Base-by-base conservation (phyloP, 2,797 vertebrate genomes). In the Amphiprion clarkii region DNA sequence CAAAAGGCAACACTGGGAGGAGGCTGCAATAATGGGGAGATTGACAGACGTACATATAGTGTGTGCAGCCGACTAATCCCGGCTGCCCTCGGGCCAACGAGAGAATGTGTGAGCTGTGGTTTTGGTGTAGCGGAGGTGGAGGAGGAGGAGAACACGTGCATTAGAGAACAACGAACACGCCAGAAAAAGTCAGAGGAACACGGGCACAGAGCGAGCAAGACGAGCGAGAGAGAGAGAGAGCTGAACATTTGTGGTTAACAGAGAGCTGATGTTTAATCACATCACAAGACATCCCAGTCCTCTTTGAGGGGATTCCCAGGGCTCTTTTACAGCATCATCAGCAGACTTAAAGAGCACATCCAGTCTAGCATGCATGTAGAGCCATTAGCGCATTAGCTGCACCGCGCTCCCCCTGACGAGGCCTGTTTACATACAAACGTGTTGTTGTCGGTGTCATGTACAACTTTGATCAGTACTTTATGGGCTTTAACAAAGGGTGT, bases 281-380 rank as follows among this genome's bases (percentile, higher is more conserved):
- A 90, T 89, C 80, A 85, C 82, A 86, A 91, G 82, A 86, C 49
- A 74, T 85, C 89, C 88, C 87, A 82, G 89, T 51, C 74, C 64
- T 82, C 82, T 92, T 83, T 82, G 84, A 90, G 86, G 90, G 87
- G 86, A 92, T 87, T 91, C 92, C 91, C 91, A 81, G 58, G 58
- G 73, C 87, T 87, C 84, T 86, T 84, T 86, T 74, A 87, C 69
- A 82, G 85, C 87, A 88, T 82, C 84, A 83, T 87, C 88, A 90
- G 82, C 79, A 87, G 82, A 86, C 79, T 88, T 86, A 71, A 82
- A 87, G 78, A 85, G 84, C 78, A 86, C 67, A 87, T 83, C 78
- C 39, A 89, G 73, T 72, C 72, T 76, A 60, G 76, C 53, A 48
- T 65, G 65, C 78, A 75, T 54, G 59, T 63, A 31, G 27, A 85